Conservation (phyloP, 2,113 vertebrate genomes). For the Laticauda laticaudata region DNA sequence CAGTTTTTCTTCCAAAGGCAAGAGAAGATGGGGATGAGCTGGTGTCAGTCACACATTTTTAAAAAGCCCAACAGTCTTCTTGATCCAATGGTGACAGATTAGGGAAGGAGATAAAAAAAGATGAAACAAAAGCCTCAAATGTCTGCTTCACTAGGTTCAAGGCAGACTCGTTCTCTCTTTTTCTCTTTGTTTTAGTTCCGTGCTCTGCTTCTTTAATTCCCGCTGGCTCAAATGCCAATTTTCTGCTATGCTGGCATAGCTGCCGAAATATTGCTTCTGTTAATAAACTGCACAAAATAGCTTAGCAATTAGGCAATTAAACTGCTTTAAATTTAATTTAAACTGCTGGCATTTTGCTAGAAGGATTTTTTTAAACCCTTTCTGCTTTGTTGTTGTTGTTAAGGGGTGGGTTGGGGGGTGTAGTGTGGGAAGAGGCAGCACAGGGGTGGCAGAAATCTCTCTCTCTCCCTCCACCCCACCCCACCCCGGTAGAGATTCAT, state of each 20-base stretch:
- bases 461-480: not conserved
- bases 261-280: constrained; percentile 82
- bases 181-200: constrained; percentile 73
- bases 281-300: constrained; percentile 83
- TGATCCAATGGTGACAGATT: constrained; percentile 63
- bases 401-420: constrained; percentile 34
- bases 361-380: constrained; percentile 38
- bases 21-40: constrained; percentile 49
- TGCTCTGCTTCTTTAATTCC: constrained; percentile 83
- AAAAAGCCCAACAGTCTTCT: constrained; percentile 62
- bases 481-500: not conserved
- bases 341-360: constrained; percentile 72
- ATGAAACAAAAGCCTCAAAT: constrained; percentile 72
- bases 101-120: constrained; percentile 50
- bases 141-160: constrained; percentile 84
- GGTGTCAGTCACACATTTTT: constrained; percentile 59
- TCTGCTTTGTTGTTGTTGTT: constrained; percentile 22
- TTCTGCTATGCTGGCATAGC: constrained; percentile 87
- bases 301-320: constrained; percentile 89
- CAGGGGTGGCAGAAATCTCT: not conserved
- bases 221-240: constrained; percentile 85
- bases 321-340: constrained; percentile 82
- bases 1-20: constrained; percentile 57
- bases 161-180: constrained; percentile 58
- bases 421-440: constrained; percentile 27